Conservation (phyloP, 2,113 vertebrate genomes). For the Lepisosteus oculatus region DNA sequence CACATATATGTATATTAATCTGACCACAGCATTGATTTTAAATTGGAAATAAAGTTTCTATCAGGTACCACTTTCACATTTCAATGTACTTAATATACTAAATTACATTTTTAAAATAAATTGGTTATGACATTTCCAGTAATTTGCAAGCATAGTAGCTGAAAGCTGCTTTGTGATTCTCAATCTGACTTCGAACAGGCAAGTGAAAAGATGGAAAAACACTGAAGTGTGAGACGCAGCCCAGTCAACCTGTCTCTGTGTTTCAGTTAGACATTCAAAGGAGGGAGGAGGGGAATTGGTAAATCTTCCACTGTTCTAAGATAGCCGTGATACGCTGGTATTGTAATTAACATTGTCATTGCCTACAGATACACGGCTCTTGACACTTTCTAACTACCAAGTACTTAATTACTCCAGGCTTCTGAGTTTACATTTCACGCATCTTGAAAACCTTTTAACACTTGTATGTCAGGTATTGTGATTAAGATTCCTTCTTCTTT, state of each 20-base stretch:
- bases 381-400: not conserved
- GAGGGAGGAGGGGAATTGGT: not conserved
- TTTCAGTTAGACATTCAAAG: not conserved
- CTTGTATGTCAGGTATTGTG: conserved; percentile 21
- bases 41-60: no score
- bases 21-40: no score
- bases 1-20: no score
- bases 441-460: conserved; percentile 27
- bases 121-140: no score
- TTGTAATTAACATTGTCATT: not conserved
- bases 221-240: not conserved
- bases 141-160: no score
- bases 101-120: no score
- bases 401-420: conserved; percentile 12
- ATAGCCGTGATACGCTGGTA: not conserved
- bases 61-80: no score
- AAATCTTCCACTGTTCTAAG: conserved; percentile 5
- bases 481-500: conserved; percentile 11
- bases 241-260: not conserved
- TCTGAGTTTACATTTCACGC: conserved; percentile 11
- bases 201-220: not conserved
- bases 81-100: no score
- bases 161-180: no score
- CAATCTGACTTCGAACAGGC: not conserved
- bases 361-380: not conserved